Percentiles rank a stretch among this genome's conserved stretches.
phyloP scores from a whole-genome alignment of 2,888 invertebrate species.

The Alcis repandata region DNA sequence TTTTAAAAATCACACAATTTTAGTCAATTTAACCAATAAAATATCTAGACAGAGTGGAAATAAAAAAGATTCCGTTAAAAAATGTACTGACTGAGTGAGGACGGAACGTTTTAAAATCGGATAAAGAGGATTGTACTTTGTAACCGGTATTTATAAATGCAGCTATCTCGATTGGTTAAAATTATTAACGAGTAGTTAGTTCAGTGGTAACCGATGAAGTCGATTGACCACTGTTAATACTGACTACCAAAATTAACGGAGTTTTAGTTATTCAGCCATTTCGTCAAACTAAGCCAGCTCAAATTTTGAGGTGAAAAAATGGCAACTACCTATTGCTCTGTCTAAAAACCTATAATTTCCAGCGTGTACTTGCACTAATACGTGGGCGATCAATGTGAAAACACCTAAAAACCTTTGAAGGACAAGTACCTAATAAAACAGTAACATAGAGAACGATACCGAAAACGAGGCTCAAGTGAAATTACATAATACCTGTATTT shows the following conservation, averaged over 20 bases:
- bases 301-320: not conserved
- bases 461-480: not conserved
- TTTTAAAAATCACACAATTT: too few relatives aligned
- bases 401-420: too few relatives aligned
- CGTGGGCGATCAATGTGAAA: too few relatives aligned
- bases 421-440: too few relatives aligned
- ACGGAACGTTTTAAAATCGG: conserved; percentile 31
- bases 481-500: too few relatives aligned
- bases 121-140: not conserved
- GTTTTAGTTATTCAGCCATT: not conserved
- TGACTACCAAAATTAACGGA: not conserved
- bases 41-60: too few relatives aligned
- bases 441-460: too few relatives aligned
- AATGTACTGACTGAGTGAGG: conserved; percentile 7
- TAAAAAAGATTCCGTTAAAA: not conserved
- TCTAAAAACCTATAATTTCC: not conserved
- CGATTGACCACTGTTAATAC: not conserved
- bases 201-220: not conserved
- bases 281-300: not conserved
- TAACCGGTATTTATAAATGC: not conserved
- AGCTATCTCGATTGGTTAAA: too few relatives aligned
- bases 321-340: not conserved
- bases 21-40: too few relatives aligned
- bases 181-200: too few relatives aligned
- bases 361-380: too few relatives aligned